Percentiles rank a stretch among this genome's conserved stretches.
These are phyloP conservation scores for Callorhinus ursinus DNA, from an alignment of 2,113 vertebrate genomes.

Conservation along the genomic window DNA sequence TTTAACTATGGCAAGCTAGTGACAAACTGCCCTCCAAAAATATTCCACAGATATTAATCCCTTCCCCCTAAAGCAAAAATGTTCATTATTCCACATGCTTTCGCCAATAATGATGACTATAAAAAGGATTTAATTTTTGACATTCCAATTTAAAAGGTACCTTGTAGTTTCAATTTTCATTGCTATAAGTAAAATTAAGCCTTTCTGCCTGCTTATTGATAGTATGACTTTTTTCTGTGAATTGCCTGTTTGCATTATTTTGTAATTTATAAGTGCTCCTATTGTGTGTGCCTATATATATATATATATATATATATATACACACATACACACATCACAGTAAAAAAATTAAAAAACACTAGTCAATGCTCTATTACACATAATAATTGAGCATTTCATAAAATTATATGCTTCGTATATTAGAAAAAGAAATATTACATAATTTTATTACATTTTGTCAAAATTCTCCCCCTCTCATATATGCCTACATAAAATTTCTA, in stretches of 20 bases:
- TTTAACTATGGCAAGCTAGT: neutral
- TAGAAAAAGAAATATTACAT: neutral
- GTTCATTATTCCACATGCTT: neutral
- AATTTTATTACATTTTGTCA: neutral
- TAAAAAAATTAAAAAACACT: neutral
- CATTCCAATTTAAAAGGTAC: neutral
- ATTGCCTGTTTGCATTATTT: neutral
- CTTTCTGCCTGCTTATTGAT: neutral
- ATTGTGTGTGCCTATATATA: neutral
- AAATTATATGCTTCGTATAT: neutral
- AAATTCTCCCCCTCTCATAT: neutral
- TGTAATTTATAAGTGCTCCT: neutral
- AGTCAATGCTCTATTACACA: neutral
- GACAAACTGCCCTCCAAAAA: neutral
- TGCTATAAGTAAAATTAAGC: neutral
- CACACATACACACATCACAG: neutral
- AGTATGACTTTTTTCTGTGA: neutral
- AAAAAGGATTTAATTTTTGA: neutral
- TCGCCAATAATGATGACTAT: neutral
- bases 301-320: too few relatives aligned
- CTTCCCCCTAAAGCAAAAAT: neutral
- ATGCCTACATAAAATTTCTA: neutral
- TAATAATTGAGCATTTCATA: neutral
- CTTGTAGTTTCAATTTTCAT: neutral
- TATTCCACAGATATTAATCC: neutral